Conservation (phyloP, 2,888 invertebrate genomes). For the Mantis religiosa region DNA sequence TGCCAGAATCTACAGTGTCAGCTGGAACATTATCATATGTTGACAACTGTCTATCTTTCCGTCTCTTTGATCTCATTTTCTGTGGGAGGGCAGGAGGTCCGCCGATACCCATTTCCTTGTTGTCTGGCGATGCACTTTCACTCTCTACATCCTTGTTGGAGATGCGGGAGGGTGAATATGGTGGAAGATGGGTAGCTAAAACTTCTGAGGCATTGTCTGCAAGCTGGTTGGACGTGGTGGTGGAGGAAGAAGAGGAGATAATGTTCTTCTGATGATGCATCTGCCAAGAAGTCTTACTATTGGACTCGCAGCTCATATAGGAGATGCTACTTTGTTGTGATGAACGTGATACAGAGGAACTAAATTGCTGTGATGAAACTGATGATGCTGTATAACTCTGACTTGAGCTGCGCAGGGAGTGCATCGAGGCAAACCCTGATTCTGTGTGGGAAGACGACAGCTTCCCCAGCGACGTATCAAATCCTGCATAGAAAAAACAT, state of each 20-base stretch:
- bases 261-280: slow-evolving; percentile 11
- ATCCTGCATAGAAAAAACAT: not conserved
- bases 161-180: not conserved
- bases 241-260: not conserved
- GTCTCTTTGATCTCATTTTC: slow-evolving; percentile 50
- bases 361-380: slow-evolving; percentile 28
- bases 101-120: slow-evolving; percentile 32
- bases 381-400: slow-evolving; percentile 50
- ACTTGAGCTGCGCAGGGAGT: slow-evolving; percentile 59
- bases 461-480: slow-evolving; percentile 41
- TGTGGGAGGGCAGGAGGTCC: slow-evolving; percentile 60
- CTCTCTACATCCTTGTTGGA: not conserved
- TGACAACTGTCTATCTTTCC: slow-evolving; percentile 57
- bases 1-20: not conserved
- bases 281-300: slow-evolving; percentile 24
- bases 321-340: slow-evolving; percentile 52
- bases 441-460: slow-evolving; percentile 47
- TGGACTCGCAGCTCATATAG: slow-evolving; percentile 23
- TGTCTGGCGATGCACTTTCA: not conserved
- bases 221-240: not conserved
- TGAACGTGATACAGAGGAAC: slow-evolving; percentile 45
- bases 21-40: slow-evolving; percentile 66
- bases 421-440: slow-evolving; percentile 60
- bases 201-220: not conserved
- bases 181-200: not conserved